Percentiles rank a stretch among this genome's conserved stretches.
phyloP scores from a whole-genome alignment of 2,888 invertebrate species.

The Ennomos quercinarius region DNA sequence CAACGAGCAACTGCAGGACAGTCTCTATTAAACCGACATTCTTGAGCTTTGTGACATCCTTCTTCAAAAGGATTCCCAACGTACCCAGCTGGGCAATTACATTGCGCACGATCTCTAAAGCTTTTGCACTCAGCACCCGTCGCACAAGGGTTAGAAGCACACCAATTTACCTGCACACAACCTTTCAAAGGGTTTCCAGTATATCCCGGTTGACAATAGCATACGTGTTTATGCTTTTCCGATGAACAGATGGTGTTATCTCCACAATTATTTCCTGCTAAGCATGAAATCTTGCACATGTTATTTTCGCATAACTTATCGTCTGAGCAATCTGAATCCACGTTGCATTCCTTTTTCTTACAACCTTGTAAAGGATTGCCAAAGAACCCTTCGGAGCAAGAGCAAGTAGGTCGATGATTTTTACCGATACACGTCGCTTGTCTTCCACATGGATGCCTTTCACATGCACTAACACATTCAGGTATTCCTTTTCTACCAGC shows the following conservation, averaged over 20 bases:
- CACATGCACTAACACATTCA: slow-evolving; percentile 91
- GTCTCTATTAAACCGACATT: slow-evolving; percentile 91
- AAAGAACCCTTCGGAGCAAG: slow-evolving; percentile 91
- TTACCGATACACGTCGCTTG: slow-evolving; percentile 92
- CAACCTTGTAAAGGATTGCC: slow-evolving; percentile 94
- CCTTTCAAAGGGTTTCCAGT: slow-evolving; percentile 91
- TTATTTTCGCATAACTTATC: slow-evolving; percentile 94
- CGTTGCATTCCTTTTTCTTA: slow-evolving; percentile 91
- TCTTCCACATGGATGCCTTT: slow-evolving; percentile 90
- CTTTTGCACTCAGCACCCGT: slow-evolving; percentile 93
- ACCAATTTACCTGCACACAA: slow-evolving; percentile 92
- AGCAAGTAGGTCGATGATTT: slow-evolving; percentile 90
- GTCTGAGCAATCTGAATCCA: slow-evolving; percentile 89
- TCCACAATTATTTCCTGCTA: slow-evolving; percentile 93
- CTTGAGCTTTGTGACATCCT: slow-evolving; percentile 92
- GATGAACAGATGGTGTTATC: slow-evolving; percentile 94
- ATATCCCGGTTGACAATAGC: slow-evolving; percentile 94
- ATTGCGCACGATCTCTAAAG: slow-evolving; percentile 91
- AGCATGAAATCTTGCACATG: slow-evolving; percentile 94
- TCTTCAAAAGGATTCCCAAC: slow-evolving; percentile 94
- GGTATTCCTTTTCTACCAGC: slow-evolving; percentile 89
- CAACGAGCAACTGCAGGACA: slow-evolving; percentile 94
- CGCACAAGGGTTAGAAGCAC: slow-evolving; percentile 91
- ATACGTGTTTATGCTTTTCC: slow-evolving; percentile 90
- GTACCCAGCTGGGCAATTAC: slow-evolving; percentile 91